Evolutionary conservation across 2,888 invertebrate genomes (phyloP).

Genomic region (Tanytarsus gracilentus): DNA sequence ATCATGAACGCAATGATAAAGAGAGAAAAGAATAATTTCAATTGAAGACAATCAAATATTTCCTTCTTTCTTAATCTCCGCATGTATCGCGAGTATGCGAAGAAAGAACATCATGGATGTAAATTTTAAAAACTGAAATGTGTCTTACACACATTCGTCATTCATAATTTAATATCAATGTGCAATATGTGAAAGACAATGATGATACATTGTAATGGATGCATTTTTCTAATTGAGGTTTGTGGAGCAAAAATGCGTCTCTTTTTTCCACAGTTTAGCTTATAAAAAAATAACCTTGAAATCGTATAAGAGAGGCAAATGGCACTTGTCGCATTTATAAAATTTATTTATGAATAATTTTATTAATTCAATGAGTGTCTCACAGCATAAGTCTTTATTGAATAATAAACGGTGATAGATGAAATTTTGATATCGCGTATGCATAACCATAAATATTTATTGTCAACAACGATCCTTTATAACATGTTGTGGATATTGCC

Average conservation of each 20-base stretch:
- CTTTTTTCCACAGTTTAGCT: no score
- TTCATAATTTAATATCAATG: neutral
- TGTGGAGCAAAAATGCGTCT: neutral
- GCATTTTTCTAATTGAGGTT: conserved; percentile 21
- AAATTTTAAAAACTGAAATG: neutral
- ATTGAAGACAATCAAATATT: conserved; percentile 28
- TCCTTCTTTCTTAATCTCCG: conserved; percentile 17
- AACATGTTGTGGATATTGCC: neutral
- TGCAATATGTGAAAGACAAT: conserved; percentile 6
- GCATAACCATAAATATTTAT: neutral
- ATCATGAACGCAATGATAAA: neutral
- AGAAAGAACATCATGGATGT: neutral
- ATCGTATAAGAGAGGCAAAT: neutral
- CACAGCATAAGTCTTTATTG: no score
- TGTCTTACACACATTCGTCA: neutral
- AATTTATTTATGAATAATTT: no score
- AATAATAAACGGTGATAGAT: no score
- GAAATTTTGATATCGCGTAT: no score
- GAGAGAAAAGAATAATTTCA: conserved; percentile 24
- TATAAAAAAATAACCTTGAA: conserved; percentile 24
- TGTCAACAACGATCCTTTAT: neutral
- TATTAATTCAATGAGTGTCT: no score
- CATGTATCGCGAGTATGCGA: neutral
- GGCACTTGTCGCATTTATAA: neutral
- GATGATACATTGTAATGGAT: conserved; percentile 11